These are phyloP conservation scores for Paramacrobiotus metropolitanus DNA, from an alignment of 1,140 invertebrate genomes.

Conservation along the genomic window DNA sequence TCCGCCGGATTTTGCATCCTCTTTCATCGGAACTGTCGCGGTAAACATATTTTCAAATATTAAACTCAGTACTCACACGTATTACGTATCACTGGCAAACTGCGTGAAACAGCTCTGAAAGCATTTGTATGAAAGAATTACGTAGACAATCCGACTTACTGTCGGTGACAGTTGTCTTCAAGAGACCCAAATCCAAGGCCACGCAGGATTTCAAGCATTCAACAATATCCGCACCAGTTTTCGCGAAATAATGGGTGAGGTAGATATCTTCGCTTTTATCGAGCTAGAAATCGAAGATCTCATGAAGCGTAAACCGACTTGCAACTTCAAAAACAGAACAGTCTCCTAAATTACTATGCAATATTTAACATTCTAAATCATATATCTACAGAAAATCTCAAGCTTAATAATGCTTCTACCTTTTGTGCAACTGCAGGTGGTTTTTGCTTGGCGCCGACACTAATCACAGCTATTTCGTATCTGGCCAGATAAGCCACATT, in stretches of 20 bases:
- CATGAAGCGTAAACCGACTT: neutral
- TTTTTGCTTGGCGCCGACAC: neutral
- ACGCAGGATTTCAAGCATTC: neutral
- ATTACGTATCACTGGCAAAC: neutral
- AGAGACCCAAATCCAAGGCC: neutral
- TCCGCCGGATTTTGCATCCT: neutral
- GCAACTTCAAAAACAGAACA: neutral
- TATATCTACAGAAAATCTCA: neutral
- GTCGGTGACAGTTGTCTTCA: neutral
- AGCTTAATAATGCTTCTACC: neutral
- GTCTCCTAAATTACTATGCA: neutral
- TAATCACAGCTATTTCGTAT: neutral
- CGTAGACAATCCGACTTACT: too few relatives aligned
- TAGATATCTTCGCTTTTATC: neutral
- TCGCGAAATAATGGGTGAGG: neutral
- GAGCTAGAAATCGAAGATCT: neutral
- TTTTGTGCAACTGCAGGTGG: neutral
- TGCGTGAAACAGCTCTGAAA: neutral
- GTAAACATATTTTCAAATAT: neutral
- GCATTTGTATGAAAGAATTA: neutral
- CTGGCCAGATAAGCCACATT: neutral
- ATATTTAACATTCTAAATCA: neutral
- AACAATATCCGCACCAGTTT: neutral
- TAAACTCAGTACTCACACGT: neutral
- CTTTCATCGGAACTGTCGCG: slow-evolving; percentile 1